Conservation (phyloP, 2,888 invertebrate genomes). For the Drosophila anomalipes region DNA sequence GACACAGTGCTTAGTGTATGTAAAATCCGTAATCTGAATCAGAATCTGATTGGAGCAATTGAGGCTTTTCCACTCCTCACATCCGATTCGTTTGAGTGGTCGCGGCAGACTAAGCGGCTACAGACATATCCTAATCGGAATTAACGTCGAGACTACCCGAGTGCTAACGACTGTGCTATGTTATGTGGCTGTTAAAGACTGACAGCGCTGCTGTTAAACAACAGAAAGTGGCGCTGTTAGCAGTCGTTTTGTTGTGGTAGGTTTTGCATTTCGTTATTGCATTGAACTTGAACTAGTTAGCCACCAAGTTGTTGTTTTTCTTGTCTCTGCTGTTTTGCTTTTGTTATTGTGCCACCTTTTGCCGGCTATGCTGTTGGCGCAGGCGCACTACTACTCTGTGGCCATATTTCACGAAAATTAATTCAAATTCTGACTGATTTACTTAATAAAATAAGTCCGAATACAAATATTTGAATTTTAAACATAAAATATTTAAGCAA, state of each 20-base stretch:
- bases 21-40: slow-evolving; percentile 10
- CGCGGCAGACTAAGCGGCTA: slow-evolving; percentile 64
- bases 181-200: slow-evolving; percentile 3
- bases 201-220: slow-evolving; percentile 32
- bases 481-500: not conserved
- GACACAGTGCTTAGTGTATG: slow-evolving; percentile 20
- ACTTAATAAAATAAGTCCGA: not conserved
- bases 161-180: slow-evolving; percentile 24
- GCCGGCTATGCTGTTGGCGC: slow-evolving; percentile 55
- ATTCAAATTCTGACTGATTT: not conserved
- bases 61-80: slow-evolving; percentile 22
- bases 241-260: slow-evolving; percentile 49
- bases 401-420: slow-evolving; percentile 2
- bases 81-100: slow-evolving; percentile 61
- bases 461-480: not conserved
- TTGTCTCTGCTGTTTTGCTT: slow-evolving; percentile 23
- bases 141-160: slow-evolving; percentile 28
- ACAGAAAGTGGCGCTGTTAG: slow-evolving; percentile 29
- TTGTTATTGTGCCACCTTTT: slow-evolving; percentile 44
- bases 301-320: slow-evolving; percentile 39
- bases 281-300: slow-evolving; percentile 76
- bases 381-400: slow-evolving; percentile 28
- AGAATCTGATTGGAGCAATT: slow-evolving; percentile 9
- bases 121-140: slow-evolving; percentile 21
- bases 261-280: slow-evolving; percentile 60